Base-by-base conservation (phyloP, 2,888 invertebrate genomes). In the Spialia ferax region DNA sequence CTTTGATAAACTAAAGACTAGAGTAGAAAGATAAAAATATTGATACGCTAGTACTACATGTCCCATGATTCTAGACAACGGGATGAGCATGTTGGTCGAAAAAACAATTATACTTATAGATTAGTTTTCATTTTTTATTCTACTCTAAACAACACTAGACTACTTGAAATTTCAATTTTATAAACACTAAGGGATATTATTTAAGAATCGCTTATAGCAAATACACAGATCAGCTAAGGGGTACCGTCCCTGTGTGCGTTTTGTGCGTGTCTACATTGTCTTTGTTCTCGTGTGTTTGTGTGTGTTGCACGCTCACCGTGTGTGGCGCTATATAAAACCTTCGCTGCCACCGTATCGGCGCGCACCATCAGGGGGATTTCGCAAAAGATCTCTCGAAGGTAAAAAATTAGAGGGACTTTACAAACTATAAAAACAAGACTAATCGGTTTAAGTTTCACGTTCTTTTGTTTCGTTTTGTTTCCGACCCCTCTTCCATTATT, bases 321-420 rank as follows among this genome's bases (percentile, higher is more conserved):
- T 92, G 87, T 88, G 93, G 92, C 93, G 92, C 93, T 89, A 90
- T 82, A 86, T 86, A 82, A 86, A 85, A 61, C 22, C 66, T 45
- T 83, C 88, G 91, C 92, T 90, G 89, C 91, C 91, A 87, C 78
- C 89, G 89, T 72, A 86, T 87, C 93, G 91, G 87, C 93, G 92
- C 87, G 88, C 91, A 86, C 88, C 93, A 87, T 86, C 94, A 97
- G 97, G 97, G 96, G 97, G 97, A 96, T 97, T 97, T 97, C 97
- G 97, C 97, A 97, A 97, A 97, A 97, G 97, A 97, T 97, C 97
- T 96, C 97, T 97, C 96, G 97, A 97, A 97, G 97, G 97, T 97
- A 97, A 97, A 96, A 96, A 95, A 86, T 83, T 89, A 88, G 85
- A 87, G 85, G 84, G 89, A 87, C 82, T 88, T 83, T 86, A 86